Base-by-base conservation (phyloP, 53 echinoderm and acorn worm genomes). In the Echinometra lucunter region DNA sequence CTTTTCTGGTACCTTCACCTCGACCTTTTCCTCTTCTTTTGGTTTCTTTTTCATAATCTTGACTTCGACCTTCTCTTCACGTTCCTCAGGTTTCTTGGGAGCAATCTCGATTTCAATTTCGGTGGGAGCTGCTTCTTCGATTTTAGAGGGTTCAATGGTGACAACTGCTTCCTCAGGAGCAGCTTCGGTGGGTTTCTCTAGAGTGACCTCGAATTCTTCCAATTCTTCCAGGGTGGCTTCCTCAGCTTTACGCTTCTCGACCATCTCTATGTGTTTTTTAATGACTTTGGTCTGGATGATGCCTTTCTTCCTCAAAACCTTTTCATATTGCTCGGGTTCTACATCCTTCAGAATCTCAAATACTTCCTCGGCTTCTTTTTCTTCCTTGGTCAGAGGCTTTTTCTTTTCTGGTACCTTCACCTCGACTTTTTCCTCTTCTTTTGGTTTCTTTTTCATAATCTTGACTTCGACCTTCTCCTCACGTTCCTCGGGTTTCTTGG, bases 271-370 rank as follows among this genome's bases (percentile, higher is more conserved):
- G 66, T 97, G 96, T 66, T 74, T 95, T 57, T 37, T 78, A 42
- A 78, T 78, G 42, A 78, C 38, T 42, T 78, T 78, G 15, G 42
- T 42, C 25, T 78, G 78, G 42, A 78, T 78, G 2, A 78, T 42
- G 10, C 42, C 78, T 18, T 78, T 78, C 78, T 78, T 78, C 91
- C 78, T 95, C 16, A 97, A 94, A 28, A 97, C 91, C 60, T 89
- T 96, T 49, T 94, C 97, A 56, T 96, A 97, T 28, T 96, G 66
- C 44, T 90, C 80, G 17, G 95, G 92, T 70, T 96, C 37, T 70
- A 34, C 70, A 28, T 70, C 70, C 34, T 70, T 70, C 8, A 70
- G 70, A 30, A 70, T 10, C 34, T 70, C 70, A 28, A 70, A 70
- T 6, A 83, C 83, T n/a, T 83, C 83, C 44, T 45, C 83, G 0